Base-by-base conservation (phyloP, 1,140 invertebrate species). In the Onthophagus taurus region DNA sequence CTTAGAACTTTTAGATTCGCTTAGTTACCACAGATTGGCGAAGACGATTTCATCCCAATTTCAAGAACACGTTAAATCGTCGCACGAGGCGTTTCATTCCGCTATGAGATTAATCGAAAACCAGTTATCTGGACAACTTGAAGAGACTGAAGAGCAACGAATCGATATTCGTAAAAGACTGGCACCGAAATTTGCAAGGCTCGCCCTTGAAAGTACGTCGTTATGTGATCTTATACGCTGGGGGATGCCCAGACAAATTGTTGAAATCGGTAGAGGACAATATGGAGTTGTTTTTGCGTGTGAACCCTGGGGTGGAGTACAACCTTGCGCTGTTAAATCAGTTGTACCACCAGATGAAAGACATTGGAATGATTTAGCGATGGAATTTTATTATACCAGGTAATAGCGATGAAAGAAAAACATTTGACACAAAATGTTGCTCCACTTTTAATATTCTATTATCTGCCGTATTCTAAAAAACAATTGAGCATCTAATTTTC, bases 201-300 rank as follows among this genome's bases (percentile, higher is more conserved):
- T 90, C n/a, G 83, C 85, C 3, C 64, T 93, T 3, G 87, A 92
- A 64, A 87, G 84, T 42, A 88, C 83, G 1, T 90, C 87, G 0
- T 77, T 91, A 57, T 80, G 78, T 54, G 89, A 92, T 62, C 69
- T 79, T 29, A 71, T 89, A 2, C 66, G 81, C 45, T 81, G 80
- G 65, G 87, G 88, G 1, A 80, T 85, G 65, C 89, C 89, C 0
- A 74, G 80, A 47, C 71, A 84, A 33, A 81, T 80, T 2, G 73
- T 79, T 49, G 89, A 93, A 68, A 85, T 93, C 26, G 89, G 89
- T 1, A 72, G 89, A 19, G 89, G 89, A 1, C 89, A 93, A 59
- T 94, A 92, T 66, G 90, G 90, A 9, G 88, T 94, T n/a, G 89
- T 93, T 7, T 93, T 86, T 63, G 71, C 81, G 0, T 88, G 87